Evolutionary conservation across 1,140 invertebrate species (phyloP).

Genomic region (Bombus soroeensis): DNA sequence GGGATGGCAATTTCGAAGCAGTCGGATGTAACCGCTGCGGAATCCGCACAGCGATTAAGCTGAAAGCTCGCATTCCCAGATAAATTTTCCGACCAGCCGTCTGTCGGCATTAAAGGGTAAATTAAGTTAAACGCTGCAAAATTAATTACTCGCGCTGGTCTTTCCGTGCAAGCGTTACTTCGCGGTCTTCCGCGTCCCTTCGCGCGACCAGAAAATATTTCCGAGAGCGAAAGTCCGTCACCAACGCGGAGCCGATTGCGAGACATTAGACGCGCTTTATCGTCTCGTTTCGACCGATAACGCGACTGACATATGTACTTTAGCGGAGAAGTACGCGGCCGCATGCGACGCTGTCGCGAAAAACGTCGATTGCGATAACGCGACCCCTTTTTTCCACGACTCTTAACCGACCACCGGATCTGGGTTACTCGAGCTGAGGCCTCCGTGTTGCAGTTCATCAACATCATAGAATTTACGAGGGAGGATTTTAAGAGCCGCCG

Average conservation of each 20-base stretch:
- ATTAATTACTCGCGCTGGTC: conserved; percentile 56
- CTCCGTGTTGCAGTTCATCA: not conserved
- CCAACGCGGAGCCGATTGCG: not conserved
- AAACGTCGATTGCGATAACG: conserved; percentile 6
- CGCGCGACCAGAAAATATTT: conserved; percentile 22
- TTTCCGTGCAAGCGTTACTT: not conserved
- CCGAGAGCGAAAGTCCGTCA: not conserved
- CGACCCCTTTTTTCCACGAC: not conserved
- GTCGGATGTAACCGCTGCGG: conserved; percentile 35
- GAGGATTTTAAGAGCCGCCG: not conserved
- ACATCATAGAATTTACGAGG: not conserved
- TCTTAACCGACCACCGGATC: not conserved
- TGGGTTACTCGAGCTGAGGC: not conserved
- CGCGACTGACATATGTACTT: conserved; percentile 9
- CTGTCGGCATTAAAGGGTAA: conserved; percentile 58
- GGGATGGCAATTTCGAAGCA: not conserved
- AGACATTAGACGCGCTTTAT: conserved; percentile 6
- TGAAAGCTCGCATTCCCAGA: conserved; percentile 47
- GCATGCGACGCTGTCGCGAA: not conserved
- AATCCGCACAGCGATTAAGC: conserved; percentile 61
- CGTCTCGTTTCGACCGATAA: conserved; percentile 3
- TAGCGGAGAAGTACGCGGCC: not conserved
- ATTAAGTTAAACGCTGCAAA: conserved; percentile 66
- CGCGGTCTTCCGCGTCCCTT: not conserved
- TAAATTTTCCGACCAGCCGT: conserved; percentile 54